Evolutionary conservation across 2,888 invertebrate genomes (phyloP).

Genomic region (Drosophila leonis): DNA sequence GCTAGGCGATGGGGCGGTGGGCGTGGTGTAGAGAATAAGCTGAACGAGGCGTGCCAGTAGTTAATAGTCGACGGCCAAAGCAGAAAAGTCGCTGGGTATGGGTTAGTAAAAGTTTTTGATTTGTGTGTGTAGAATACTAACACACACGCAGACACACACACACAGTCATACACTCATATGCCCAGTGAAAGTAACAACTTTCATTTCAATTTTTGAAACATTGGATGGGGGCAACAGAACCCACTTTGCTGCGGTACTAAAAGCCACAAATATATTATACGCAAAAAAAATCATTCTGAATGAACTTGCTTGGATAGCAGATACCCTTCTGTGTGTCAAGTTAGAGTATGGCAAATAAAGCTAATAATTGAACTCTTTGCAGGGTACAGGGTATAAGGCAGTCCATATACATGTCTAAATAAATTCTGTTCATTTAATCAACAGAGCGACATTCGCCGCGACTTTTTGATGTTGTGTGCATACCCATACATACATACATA

Average conservation of each 20-base stretch:
- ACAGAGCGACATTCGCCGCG: neutral
- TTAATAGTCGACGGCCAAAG: constrained; percentile 48
- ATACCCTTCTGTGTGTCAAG: constrained; percentile 14
- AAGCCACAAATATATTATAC: constrained; percentile 52
- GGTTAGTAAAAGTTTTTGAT: constrained; percentile 73
- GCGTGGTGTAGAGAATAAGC: constrained; percentile 10
- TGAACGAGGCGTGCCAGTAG: constrained; percentile 46
- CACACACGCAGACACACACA: constrained; percentile 3
- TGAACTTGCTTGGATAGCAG: neutral
- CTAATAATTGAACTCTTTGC: neutral
- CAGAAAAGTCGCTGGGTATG: constrained; percentile 8
- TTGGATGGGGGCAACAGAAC: neutral
- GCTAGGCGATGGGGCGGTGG: constrained; percentile 9
- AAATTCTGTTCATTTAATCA: neutral
- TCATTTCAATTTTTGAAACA: constrained; percentile 50
- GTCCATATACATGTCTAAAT: neutral
- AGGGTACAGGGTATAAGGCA: neutral
- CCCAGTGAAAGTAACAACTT: constrained; percentile 73
- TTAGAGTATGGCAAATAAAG: neutral
- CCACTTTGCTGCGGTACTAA: constrained; percentile 35
- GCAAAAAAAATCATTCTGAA: constrained; percentile 4
- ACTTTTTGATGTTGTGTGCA: constrained; percentile 15
- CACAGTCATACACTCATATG: constrained; percentile 20
- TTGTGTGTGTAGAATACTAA: constrained; percentile 64
- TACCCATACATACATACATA: constrained; percentile 6